Evolutionary conservation across 2,888 invertebrate species (phyloP).

Genomic region (Cerceris ruficornis): DNA sequence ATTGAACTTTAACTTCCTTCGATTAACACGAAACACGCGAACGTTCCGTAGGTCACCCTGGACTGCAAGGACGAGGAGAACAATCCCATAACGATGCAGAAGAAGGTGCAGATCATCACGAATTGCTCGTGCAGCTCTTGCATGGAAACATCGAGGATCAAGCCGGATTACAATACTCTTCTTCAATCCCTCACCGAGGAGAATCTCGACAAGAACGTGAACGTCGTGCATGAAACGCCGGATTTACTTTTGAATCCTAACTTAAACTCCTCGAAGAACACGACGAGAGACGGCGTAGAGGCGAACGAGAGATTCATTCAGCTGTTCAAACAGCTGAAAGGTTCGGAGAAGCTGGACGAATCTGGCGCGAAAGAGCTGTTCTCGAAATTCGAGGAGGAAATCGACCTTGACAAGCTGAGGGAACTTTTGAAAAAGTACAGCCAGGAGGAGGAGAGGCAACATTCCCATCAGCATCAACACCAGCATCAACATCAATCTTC

Average conservation of each 20-base stretch:
- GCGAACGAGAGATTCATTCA: slow-evolving; percentile 82
- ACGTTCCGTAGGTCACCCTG: slow-evolving; percentile 83
- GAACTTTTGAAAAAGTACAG: slow-evolving; percentile 73
- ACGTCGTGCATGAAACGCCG: slow-evolving; percentile 77
- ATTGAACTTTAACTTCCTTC: too few relatives aligned
- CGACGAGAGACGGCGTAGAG: slow-evolving; percentile 81
- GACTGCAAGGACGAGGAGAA: slow-evolving; percentile 84
- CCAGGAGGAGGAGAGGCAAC: slow-evolving; percentile 64
- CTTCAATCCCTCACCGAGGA: slow-evolving; percentile 76
- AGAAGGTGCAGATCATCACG: slow-evolving; percentile 86
- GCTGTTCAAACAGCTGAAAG: slow-evolving; percentile 77
- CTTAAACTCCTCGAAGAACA: slow-evolving; percentile 75
- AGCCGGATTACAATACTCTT: slow-evolving; percentile 78
- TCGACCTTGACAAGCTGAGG: slow-evolving; percentile 72
- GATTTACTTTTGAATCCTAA: slow-evolving; percentile 78
- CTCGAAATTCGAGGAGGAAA: slow-evolving; percentile 72
- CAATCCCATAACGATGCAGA: slow-evolving; percentile 83
- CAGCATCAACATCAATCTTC: slow-evolving; percentile 77
- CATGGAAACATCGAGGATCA: slow-evolving; percentile 81
- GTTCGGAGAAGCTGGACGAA: slow-evolving; percentile 73
- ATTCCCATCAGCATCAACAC: slow-evolving; percentile 78
- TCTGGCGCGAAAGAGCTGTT: slow-evolving; percentile 74
- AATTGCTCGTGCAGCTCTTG: slow-evolving; percentile 87
- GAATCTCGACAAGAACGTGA: slow-evolving; percentile 75
- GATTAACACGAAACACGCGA: neutral